phyloP scores from a whole-genome alignment of 1,140 invertebrate genomes.

The Drosophila teissieri region DNA sequence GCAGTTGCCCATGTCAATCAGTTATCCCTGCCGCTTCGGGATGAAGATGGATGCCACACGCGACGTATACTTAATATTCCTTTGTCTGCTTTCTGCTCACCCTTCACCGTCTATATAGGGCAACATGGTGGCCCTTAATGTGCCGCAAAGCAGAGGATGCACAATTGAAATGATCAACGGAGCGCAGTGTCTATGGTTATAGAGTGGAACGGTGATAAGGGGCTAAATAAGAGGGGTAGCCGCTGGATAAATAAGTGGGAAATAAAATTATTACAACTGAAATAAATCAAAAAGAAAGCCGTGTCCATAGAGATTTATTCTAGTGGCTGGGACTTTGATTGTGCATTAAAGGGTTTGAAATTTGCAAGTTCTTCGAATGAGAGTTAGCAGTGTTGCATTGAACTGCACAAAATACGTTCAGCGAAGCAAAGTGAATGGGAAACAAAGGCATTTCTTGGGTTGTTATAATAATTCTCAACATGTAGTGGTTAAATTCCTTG shows the following conservation, averaged over 20 bases:
- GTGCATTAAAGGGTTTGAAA: conserved; percentile 14
- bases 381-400: conserved; percentile 1
- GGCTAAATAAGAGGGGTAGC: conserved; percentile 1
- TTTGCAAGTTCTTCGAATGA: not conserved
- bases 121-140: conserved; percentile 47
- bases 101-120: conserved; percentile 30
- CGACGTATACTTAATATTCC: conserved; percentile 55
- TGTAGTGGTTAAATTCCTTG: not conserved
- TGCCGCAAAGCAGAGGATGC: conserved; percentile 55
- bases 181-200: conserved; percentile 55
- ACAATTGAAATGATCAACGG: conserved; percentile 58
- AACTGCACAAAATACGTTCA: not conserved
- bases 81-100: conserved; percentile 13
- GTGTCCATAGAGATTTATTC: conserved; percentile 18
- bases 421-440: not conserved
- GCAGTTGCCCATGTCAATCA: conserved; percentile 44
- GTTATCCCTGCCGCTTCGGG: conserved; percentile 5
- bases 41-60: conserved; percentile 72
- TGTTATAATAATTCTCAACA: not conserved
- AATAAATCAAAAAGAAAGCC: conserved; percentile 19
- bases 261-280: no score
- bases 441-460: no score
- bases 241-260: not conserved
- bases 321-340: not conserved
- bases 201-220: conserved; percentile 39